Percentiles rank a stretch among this genome's conserved stretches.
Evolutionary conservation across 2,797 vertebrate species (phyloP).

Genomic region (Eremophila alpestris): DNA sequence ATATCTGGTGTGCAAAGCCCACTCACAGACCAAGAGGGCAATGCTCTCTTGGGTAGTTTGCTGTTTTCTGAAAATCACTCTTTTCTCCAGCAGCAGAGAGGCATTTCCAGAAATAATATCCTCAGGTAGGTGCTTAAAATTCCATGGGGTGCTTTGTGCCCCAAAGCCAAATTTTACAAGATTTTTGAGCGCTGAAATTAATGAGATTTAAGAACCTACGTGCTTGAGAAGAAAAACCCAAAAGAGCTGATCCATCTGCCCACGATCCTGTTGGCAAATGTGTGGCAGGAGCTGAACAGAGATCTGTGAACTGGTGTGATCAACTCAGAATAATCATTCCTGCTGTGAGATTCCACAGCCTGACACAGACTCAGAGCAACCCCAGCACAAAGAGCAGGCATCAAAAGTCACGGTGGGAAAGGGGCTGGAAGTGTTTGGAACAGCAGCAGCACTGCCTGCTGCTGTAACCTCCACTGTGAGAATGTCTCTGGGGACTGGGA

Average conservation of each 20-base stretch:
- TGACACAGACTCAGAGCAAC: neutral
- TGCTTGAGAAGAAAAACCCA: neutral
- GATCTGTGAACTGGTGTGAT: neutral
- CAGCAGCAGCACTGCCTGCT: neutral
- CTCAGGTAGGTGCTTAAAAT: neutral
- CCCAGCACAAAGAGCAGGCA: neutral
- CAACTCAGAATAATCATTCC: neutral
- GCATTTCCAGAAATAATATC: neutral
- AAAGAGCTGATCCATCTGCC: neutral
- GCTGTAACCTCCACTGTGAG: neutral
- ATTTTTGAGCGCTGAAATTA: neutral
- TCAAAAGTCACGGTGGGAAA: neutral
- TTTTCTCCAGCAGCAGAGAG: neutral
- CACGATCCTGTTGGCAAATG: accelerated
- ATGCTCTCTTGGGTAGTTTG: neutral
- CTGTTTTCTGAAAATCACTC: neutral
- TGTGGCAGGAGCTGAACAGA: neutral
- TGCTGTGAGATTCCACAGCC: neutral
- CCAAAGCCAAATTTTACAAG: neutral
- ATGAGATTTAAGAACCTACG: neutral
- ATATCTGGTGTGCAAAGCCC: neutral
- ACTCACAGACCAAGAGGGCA: neutral
- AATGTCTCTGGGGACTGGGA: neutral
- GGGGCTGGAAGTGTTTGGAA: neutral
- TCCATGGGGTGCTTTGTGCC: neutral